Base-by-base conservation (phyloP, 2,888 invertebrate genomes). In the Lordiphosa fenestrarum region DNA sequence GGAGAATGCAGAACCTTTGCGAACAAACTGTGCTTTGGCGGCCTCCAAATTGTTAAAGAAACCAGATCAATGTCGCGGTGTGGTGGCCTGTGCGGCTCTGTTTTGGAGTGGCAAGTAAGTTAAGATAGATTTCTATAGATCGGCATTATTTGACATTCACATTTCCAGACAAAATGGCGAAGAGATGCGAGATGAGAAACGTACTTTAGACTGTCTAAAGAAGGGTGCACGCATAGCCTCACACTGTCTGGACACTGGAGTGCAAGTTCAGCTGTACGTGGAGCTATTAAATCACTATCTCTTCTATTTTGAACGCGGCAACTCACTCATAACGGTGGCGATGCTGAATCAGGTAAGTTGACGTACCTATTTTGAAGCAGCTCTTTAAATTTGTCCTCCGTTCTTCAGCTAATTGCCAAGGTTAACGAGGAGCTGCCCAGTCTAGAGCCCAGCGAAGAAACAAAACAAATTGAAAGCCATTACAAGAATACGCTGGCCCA, bases 31-130 rank as follows among this genome's bases (percentile, higher is more conserved):
- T 90, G 98, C 98, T 0, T 91, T 98, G 44, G 98, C 98, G 0
- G 98, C 98, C 6, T 96, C 98, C 66, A 98, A 98, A 87, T 91
- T 99, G 73, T 91, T 99, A 25, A 98, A 99, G 90, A 99, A 99
- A 85, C 98, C 98, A 0, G 99, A 99, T 90, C 99, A 99, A 88
- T 98, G 98, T 83, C 92, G 98, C 37, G 98, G 97, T 0, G 97
- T 98, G 0, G 95, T 96, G 0, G 93, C 95, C 0, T 98, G 98
- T 88, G 96, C 99, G 0, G 97, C 98, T 89, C 92, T 99, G 61
- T 99, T 98, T 91, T 99, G 99, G 99, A 97, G 97, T 68, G 96
- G 96, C 12, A 93, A 95, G 69, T 91, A 73, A 78, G 87, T 78
- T 0, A 0, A 6, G 4, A 3, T 15, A 0, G 0, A 5, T 3